Evolutionary conservation across 2,888 invertebrate species (phyloP), one percentile per base, ranked within the genome.

Genomic region (Leucophora obtusa): DNA sequence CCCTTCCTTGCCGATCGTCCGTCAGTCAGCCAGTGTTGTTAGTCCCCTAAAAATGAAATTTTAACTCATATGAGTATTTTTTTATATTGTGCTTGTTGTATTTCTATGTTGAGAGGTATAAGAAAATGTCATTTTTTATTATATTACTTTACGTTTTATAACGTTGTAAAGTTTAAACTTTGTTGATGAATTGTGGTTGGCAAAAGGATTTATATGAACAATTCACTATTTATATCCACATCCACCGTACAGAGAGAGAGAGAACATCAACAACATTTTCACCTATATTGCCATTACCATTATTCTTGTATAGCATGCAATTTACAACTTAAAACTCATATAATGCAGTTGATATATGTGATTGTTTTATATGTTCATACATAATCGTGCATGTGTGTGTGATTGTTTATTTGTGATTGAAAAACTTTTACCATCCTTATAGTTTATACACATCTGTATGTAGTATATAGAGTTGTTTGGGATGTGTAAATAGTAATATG

Each of bases 161-260:
- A 81, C 77, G 70, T 60, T 81, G 77, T 81, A 77, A 81, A 81
- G 77, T 81, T 81, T 77, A 77, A 81, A 81, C 81, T 77, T 81
- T 81, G 77, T 77, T 81, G 81, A 81, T 81, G 81, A 81, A 81
- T 81, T 81, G 81, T 70, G 81, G 77, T 77, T 81, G 70, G 73
- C 43, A 81, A 77, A 74, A 66, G 77, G 77, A 81, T 81, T 81
- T 81, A 77, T 81, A 81, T 70, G 73, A 77, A 74, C 77, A 69
- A 76, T 69, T 81, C 73, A 70, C 76, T 58, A 59, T 14, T n/a
- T 33, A 73, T 58, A 70, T 60, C 58, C 47, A 66, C 71, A 68
- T 35, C 58, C 54, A 70, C 69, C 65, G 54, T 10, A 79, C 35
- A 51, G 59, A 21, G 63, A 63, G 59, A 21, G 63, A 63, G 0